Conservation (phyloP, 2,113 vertebrate genomes). For the Gymnogyps californianus region DNA sequence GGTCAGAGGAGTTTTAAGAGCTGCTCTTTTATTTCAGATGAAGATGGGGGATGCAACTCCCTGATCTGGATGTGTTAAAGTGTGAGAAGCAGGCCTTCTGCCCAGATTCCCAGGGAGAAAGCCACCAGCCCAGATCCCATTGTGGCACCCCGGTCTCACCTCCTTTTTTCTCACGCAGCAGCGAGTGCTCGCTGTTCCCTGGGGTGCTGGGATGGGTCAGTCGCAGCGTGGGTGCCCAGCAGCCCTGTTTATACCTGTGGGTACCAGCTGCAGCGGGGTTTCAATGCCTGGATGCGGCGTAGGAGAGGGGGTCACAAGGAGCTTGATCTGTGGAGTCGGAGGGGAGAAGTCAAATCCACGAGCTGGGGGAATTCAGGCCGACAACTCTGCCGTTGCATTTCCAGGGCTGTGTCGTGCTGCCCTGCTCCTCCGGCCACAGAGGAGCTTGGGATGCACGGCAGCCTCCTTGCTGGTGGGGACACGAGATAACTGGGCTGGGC, state of each 20-base stretch:
- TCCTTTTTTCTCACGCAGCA: not conserved
- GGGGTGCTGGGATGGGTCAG: not conserved
- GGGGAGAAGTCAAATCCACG: not conserved
- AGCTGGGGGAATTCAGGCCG: not conserved
- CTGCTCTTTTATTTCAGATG: not conserved
- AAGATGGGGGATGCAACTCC: not conserved
- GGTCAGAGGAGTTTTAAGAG: not conserved
- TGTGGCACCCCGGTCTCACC: not conserved
- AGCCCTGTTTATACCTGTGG: not conserved
- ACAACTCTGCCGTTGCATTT: not conserved
- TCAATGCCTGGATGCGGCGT: accelerated
- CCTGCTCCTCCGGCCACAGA: not conserved
- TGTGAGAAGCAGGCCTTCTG: not conserved
- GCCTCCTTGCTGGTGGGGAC: not conserved
- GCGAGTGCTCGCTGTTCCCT: not conserved
- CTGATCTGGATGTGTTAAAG: not conserved
- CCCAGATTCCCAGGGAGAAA: not conserved
- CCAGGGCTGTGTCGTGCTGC: accelerated
- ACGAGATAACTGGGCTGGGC: not conserved
- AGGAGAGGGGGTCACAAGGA: not conserved
- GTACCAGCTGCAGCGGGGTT: not conserved
- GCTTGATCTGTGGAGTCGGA: not conserved
- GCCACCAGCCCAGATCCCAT: accelerated
- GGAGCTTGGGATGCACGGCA: not conserved
- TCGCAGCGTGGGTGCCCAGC: not conserved